These are phyloP conservation scores for Dendroctonus ponderosae DNA, from an alignment of 1,140 invertebrate genomes.

Conservation along the genomic window DNA sequence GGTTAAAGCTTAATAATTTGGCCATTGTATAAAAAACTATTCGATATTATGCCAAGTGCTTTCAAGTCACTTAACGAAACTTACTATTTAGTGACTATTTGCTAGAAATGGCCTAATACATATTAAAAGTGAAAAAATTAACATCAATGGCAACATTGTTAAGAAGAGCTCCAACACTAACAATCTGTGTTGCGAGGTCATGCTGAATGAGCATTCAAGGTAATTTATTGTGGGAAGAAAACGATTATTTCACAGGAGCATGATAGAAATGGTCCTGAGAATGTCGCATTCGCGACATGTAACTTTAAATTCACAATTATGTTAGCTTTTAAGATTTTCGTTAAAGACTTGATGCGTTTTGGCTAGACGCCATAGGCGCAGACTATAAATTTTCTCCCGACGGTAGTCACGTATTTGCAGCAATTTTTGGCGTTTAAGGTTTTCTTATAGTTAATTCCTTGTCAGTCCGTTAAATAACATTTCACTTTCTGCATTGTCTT, in stretches of 20 bases:
- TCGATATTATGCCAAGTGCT: constrained; percentile 15
- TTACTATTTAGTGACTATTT: too few species aligned
- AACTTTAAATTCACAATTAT: constrained; percentile 27
- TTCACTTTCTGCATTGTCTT: too few species aligned
- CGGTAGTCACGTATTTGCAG: too few species aligned
- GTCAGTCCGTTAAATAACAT: too few species aligned
- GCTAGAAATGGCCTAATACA: too few species aligned
- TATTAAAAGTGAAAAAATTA: background rate
- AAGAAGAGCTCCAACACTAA: constrained; percentile 15
- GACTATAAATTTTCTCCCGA: too few species aligned
- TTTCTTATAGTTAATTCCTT: too few species aligned
- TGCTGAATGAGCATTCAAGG: constrained; percentile 30
- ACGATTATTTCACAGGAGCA: constrained; percentile 33
- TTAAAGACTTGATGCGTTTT: background rate
- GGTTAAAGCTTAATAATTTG: constrained; percentile 33
- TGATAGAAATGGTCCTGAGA: constrained; percentile 29
- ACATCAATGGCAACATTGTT: constrained; percentile 19
- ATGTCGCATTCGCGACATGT: constrained; percentile 21
- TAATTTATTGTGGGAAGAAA: constrained; percentile 38
- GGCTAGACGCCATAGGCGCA: constrained; percentile 12
- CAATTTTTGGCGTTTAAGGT: too few species aligned
- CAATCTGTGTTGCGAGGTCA: constrained; percentile 27
- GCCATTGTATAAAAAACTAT: constrained; percentile 25
- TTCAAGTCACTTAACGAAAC: background rate
- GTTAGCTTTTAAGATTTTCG: constrained; percentile 27